A percentile compares a stretch with the other conserved stretches of the same genome.
phyloP scores from a whole-genome alignment of 1,140 invertebrate species.

The Drosophila arizonae region DNA sequence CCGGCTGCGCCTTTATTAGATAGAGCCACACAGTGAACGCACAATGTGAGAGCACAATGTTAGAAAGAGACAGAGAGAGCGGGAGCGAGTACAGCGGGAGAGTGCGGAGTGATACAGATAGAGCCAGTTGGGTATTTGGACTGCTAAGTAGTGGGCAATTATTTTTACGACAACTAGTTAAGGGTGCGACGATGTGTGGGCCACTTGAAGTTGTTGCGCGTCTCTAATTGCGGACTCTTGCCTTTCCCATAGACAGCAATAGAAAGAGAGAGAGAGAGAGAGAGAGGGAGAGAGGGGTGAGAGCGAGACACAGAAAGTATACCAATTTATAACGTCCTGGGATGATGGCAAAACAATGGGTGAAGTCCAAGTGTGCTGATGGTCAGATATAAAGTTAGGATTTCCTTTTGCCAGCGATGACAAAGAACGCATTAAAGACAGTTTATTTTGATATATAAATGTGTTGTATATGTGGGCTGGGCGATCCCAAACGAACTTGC shows the following conservation, averaged over 20 bases:
- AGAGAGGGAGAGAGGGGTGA: background rate
- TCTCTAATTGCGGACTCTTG: constrained; percentile 67
- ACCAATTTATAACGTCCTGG: constrained; percentile 42
- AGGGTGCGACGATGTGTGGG: constrained; percentile 50
- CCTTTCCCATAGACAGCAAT: constrained; percentile 11
- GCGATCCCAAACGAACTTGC: constrained; percentile 52
- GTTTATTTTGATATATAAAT: constrained; percentile 70
- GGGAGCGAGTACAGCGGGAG: background rate
- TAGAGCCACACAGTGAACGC: constrained; percentile 15
- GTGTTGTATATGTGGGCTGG: constrained; percentile 40
- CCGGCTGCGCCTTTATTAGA: constrained; percentile 32
- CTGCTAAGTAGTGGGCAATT: constrained; percentile 80
- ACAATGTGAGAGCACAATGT: background rate
- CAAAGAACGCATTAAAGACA: constrained; percentile 52
- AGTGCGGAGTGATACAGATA: constrained; percentile 1
- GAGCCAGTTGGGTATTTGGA: constrained; percentile 60
- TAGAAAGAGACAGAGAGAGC: constrained; percentile 3
- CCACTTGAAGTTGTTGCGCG: constrained; percentile 69
- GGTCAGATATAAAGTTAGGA: constrained; percentile 65
- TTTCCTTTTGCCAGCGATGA: constrained; percentile 20
- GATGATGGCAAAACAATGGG: constrained; percentile 60
- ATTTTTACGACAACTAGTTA: constrained; percentile 81
- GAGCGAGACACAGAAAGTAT: constrained; percentile 12
- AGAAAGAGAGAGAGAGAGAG: background rate
- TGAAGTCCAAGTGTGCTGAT: constrained; percentile 65